Evolutionary conservation across 2,797 vertebrate genomes (phyloP).

Genomic region (Acanthornis magna): DNA sequence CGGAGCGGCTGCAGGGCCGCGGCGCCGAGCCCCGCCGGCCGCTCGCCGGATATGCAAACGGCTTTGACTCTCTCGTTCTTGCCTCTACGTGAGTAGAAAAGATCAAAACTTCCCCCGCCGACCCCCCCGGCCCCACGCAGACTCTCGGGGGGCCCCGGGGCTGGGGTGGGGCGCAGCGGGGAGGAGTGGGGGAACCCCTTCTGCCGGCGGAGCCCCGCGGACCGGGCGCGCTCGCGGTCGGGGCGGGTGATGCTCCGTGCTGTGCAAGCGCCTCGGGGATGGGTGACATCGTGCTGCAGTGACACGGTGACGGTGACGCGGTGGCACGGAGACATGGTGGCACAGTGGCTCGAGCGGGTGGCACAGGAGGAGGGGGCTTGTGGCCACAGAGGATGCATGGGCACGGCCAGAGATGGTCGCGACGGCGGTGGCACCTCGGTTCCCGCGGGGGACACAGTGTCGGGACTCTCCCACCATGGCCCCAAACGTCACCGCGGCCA

Average conservation of each 20-base stretch:
- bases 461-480: background rate
- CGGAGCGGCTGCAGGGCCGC: background rate
- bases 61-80: conserved; percentile 26
- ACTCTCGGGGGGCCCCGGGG: background rate
- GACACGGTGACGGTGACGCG: background rate
- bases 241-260: background rate
- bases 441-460: background rate
- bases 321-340: background rate
- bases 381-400: background rate
- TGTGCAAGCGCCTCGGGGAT: background rate
- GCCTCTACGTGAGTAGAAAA: conserved; percentile 52
- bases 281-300: background rate
- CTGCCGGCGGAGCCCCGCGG: background rate
- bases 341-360: background rate
- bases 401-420: background rate
- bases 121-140: background rate
- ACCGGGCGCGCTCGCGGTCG: background rate
- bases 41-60: conserved; percentile 36
- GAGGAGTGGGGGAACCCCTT: background rate
- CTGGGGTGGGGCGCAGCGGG: background rate
- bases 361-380: background rate
- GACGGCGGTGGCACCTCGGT: background rate
- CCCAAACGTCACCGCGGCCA: background rate
- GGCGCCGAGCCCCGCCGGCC: background rate
- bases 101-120: background rate